Conservation (phyloP, 2,797 vertebrate genomes). For the Cichlasoma orientale region DNA sequence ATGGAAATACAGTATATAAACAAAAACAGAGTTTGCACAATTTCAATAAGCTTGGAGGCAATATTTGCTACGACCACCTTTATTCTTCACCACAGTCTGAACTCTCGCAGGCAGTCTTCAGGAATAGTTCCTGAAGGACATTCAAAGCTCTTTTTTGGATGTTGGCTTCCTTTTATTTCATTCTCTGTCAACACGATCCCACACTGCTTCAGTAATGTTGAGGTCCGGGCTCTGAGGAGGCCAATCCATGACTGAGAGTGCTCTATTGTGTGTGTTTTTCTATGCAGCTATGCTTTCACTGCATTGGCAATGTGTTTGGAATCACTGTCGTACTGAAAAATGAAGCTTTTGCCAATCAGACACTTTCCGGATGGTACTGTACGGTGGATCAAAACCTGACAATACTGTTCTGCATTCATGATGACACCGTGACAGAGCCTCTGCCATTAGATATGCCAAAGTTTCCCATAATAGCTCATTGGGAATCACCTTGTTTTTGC, state of each 20-base stretch:
- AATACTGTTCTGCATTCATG: too few species aligned
- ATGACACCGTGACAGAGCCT: not conserved
- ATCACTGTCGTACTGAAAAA: not conserved
- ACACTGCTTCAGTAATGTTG: not conserved
- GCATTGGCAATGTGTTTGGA: not conserved
- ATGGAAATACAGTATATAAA: not conserved
- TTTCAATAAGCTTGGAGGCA: too few species aligned
- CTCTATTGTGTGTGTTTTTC: not conserved
- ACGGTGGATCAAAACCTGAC: not conserved
- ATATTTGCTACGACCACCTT: not conserved
- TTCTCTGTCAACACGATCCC: rapidly evolving
- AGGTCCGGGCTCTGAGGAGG: not conserved
- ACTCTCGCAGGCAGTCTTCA: not conserved
- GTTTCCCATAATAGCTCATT: not conserved
- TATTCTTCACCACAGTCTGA: not conserved
- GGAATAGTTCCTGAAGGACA: not conserved
- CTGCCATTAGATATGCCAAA: not conserved
- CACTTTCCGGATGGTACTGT: not conserved
- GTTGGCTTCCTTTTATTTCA: not conserved
- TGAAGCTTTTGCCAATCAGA: rapidly evolving
- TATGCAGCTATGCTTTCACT: not conserved
- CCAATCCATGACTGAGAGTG: not conserved
- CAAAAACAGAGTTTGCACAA: not conserved
- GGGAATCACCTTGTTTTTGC: not conserved
- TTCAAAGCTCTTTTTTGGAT: not conserved